Evolutionary conservation across 2,888 invertebrate genomes (phyloP).

Genomic region (Oconnorella tubifera): DNA sequence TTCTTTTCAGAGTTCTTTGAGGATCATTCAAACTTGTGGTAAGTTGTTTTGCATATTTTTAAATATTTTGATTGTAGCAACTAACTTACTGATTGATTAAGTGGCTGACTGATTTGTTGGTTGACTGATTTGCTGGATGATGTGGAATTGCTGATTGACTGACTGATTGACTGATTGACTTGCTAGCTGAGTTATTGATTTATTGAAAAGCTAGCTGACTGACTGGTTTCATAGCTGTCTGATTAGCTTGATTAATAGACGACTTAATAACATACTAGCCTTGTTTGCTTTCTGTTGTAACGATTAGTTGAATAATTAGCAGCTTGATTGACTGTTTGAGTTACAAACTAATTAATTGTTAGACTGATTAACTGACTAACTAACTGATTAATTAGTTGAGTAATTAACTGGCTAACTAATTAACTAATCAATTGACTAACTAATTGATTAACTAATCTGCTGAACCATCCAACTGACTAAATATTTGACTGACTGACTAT

Average conservation of each 20-base stretch:
- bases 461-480: neutral
- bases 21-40: constrained; percentile 56
- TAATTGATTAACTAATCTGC: neutral
- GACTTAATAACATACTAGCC: neutral
- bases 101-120: neutral
- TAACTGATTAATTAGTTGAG: neutral
- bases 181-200: neutral
- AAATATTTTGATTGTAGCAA: neutral
- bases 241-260: neutral
- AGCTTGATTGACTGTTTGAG: neutral
- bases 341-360: no score
- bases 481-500: neutral
- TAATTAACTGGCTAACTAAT: neutral
- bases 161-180: no score
- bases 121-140: neutral
- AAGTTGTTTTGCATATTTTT: constrained; percentile 6
- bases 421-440: neutral
- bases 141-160: no score
- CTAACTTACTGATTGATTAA: neutral
- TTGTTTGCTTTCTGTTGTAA: neutral
- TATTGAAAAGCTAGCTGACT: neutral
- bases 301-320: neutral
- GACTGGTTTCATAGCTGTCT: neutral
- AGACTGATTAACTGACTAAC: neutral
- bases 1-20: constrained; percentile 55